phyloP scores from a whole-genome alignment of 2,113 vertebrate species.

The Neomonachus schauinslandi region DNA sequence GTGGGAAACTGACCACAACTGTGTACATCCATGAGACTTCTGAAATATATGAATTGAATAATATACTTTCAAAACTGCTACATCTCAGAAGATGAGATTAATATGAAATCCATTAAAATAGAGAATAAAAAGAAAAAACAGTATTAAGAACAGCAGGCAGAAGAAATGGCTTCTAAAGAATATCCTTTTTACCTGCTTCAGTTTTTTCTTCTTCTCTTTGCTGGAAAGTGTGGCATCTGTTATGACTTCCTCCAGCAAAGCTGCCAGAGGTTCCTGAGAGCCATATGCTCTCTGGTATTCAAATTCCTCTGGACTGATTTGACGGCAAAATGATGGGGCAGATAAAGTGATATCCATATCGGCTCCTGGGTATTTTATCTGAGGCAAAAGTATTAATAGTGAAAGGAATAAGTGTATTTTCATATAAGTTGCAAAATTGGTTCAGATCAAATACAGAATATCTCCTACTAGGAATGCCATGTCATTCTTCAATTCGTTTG shows the following conservation, averaged over 20 bases:
- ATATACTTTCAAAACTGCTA: not conserved
- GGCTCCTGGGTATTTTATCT: constrained; percentile 92
- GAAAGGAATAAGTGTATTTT: not conserved
- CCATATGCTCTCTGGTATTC: constrained; percentile 85
- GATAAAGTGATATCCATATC: constrained; percentile 85
- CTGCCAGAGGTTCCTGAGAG: constrained; percentile 87
- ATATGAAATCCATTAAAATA: not conserved
- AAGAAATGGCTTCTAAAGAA: not conserved
- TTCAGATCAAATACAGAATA: not conserved
- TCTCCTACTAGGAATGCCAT: not conserved
- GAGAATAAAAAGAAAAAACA: not conserved
- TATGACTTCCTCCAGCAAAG: constrained; percentile 89
- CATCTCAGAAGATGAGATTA: constrained; percentile 13
- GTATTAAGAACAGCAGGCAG: not conserved
- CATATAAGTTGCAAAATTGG: not conserved
- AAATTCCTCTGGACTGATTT: constrained; percentile 89
- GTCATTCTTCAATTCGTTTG: not conserved
- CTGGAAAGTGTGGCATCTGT: constrained; percentile 86
- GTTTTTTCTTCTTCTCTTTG: constrained; percentile 92
- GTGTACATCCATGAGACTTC: not conserved
- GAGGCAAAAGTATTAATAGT: constrained; percentile 30
- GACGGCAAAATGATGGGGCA: constrained; percentile 85
- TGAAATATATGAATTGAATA: not conserved
- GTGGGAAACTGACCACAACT: not conserved
- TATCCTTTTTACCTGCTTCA: constrained; percentile 88